Evolutionary conservation across 2,888 invertebrate genomes (phyloP), one percentile per base, ranked within the genome.

Genomic region (Callyntrura guangdongensis): DNA sequence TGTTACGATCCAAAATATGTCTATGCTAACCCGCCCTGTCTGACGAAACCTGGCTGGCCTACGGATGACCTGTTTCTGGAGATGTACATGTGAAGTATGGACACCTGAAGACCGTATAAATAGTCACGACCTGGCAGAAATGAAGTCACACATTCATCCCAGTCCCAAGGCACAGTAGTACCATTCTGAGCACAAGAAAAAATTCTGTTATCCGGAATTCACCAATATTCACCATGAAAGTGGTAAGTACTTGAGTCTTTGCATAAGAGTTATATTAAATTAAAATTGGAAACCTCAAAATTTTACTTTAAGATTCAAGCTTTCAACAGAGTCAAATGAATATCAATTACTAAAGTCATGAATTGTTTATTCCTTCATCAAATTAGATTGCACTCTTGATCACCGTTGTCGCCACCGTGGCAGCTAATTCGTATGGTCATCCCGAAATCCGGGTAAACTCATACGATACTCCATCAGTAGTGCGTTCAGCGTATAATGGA

Each of bases 221-320:
- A n/a, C 11, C 53, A 3, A 53, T 5, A 53, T 53, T 69, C 59
- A 74, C 14, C 14, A 79, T 86, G 86, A 86, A 86, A 12, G 12
- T 77, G 20, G 86, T 79, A 64, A 74, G 79, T 49, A 59, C 6
- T 36, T 36, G 6, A 6, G 36, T 2, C 36, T 36, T n/a, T n/a
- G n/a, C n/a, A n/a, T n/a, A n/a, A n/a, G n/a, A n/a, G n/a, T n/a
- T n/a, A n/a, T n/a, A n/a, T n/a, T n/a, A n/a, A n/a, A n/a, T n/a
- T n/a, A n/a, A n/a, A n/a, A n/a, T n/a, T n/a, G n/a, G n/a, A n/a
- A n/a, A n/a, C n/a, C n/a, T n/a, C n/a, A n/a, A n/a, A n/a, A n/a
- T n/a, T n/a, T n/a, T n/a, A n/a, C n/a, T n/a, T n/a, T n/a, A n/a
- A n/a, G n/a, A n/a, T n/a, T n/a, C n/a, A n/a, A n/a, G n/a, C n/a